Percentiles rank a stretch among this genome's conserved stretches.
phyloP scores from a whole-genome alignment of 2,113 vertebrate genomes.

The Tyto alba region DNA sequence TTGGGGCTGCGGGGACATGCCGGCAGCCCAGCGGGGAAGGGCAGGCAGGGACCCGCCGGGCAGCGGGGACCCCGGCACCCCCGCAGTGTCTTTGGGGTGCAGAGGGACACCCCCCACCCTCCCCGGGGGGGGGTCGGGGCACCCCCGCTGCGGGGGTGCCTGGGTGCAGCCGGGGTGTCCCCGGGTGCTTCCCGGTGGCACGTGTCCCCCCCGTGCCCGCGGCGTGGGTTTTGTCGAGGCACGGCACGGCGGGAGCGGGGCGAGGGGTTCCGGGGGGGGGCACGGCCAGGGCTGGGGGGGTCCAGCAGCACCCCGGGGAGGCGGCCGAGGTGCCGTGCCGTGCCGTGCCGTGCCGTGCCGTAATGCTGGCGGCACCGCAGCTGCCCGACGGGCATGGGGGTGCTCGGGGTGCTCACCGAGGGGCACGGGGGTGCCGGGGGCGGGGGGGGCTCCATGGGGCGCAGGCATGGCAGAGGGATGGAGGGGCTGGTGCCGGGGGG shows the following conservation, averaged over 20 bases:
- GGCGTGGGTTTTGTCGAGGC: not conserved
- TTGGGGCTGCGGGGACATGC: not conserved
- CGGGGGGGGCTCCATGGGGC: no score
- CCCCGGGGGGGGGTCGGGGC: not conserved
- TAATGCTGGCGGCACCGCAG: no score
- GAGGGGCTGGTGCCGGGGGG: no score
- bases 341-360: not conserved
- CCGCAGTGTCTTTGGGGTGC: not conserved
- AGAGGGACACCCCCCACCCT: no score
- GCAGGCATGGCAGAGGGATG: no score
- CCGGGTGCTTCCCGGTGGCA: not conserved
- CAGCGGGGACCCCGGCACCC: not conserved
- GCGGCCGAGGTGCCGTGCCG: not conserved
- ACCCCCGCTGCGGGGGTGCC: not conserved
- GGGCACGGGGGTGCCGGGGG: no score
- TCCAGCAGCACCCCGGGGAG: not conserved
- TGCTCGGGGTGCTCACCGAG: no score
- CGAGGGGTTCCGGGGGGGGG: no score
- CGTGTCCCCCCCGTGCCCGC: not conserved
- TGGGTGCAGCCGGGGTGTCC: not conserved
- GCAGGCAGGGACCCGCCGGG: not conserved
- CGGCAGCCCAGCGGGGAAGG: no score
- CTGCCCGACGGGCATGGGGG: not conserved
- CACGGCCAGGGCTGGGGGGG: no score
- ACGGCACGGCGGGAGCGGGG: rapidly evolving